Percentiles rank a stretch among this genome's conserved stretches.
These are phyloP conservation scores for Morone chrysops DNA, from an alignment of 2,113 vertebrate genomes.

Conservation along the genomic window DNA sequence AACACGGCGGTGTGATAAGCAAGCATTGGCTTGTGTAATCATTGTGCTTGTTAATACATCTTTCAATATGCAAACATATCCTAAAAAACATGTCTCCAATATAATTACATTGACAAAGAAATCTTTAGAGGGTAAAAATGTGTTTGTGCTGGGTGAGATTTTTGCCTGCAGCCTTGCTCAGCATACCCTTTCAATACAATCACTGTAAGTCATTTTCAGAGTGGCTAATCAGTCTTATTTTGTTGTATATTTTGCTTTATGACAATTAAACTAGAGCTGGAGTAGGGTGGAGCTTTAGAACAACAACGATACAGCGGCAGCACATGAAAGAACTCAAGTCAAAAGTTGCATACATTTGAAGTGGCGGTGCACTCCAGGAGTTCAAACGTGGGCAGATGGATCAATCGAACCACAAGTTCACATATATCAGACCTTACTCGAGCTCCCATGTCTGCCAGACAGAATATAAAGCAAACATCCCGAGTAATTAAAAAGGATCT, in stretches of 20 bases:
- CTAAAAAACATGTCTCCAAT: constrained; percentile 29
- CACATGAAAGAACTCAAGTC: neutral
- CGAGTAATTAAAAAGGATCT: constrained; percentile 65
- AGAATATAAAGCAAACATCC: constrained; percentile 32
- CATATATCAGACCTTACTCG: constrained; percentile 26
- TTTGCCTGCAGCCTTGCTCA: constrained; percentile 14
- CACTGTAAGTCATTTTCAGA: constrained; percentile 24
- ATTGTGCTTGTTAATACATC: constrained; percentile 45
- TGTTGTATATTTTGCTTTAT: constrained; percentile 36
- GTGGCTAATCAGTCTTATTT: constrained; percentile 43
- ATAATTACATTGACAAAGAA: constrained; percentile 47
- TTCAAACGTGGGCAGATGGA: constrained; percentile 18
- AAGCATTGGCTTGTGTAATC: constrained; percentile 33
- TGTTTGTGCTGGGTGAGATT: neutral
- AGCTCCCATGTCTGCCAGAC: constrained; percentile 10
- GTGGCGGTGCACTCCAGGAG: neutral
- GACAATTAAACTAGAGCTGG: constrained; percentile 9
- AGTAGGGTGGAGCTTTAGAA: neutral
- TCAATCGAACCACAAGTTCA: constrained; percentile 35
- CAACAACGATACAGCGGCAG: neutral
- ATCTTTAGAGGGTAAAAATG: constrained; percentile 32
- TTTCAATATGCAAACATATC: constrained; percentile 36
- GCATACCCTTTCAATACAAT: constrained; percentile 4
- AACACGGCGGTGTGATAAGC: constrained; percentile 27
- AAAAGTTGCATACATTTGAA: constrained; percentile 5